A percentile compares a stretch with the other conserved stretches of the same genome.
phyloP scores from a whole-genome alignment of 2,797 vertebrate genomes.

The Acanthurus tractus region DNA sequence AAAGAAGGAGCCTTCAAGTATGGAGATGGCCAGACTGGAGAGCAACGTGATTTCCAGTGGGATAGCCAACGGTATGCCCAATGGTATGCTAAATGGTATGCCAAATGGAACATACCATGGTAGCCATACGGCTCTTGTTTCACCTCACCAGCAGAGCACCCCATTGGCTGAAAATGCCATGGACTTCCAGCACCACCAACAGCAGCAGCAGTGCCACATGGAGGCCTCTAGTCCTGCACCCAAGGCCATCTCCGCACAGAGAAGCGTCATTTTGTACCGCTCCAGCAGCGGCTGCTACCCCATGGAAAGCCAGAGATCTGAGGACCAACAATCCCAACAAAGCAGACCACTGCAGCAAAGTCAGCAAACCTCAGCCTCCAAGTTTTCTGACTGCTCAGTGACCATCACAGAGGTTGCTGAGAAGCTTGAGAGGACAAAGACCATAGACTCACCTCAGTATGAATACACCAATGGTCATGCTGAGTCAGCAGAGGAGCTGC shows the following conservation, averaged over 20 bases:
- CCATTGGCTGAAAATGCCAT: slow-evolving; percentile 64
- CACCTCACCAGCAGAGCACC: slow-evolving; percentile 69
- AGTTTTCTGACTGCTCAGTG: slow-evolving; percentile 76
- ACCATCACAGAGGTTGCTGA: slow-evolving; percentile 84
- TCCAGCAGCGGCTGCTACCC: slow-evolving; percentile 86
- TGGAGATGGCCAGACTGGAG: slow-evolving; percentile 81
- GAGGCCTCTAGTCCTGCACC: slow-evolving; percentile 60
- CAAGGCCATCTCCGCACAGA: slow-evolving; percentile 77
- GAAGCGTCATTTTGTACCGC: slow-evolving; percentile 88
- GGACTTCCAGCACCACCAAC: slow-evolving; percentile 78
- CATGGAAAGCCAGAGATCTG: slow-evolving; percentile 76
- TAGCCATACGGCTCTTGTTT: slow-evolving; percentile 58
- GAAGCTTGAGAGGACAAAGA: slow-evolving; percentile 82
- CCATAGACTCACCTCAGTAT: slow-evolving; percentile 79
- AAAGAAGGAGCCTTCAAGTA: slow-evolving; percentile 80
- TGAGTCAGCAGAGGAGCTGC: slow-evolving; percentile 64
- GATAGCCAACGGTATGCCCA: slow-evolving; percentile 50
- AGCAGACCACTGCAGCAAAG: slow-evolving; percentile 56
- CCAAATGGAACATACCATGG: slow-evolving; percentile 58
- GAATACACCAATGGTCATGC: slow-evolving; percentile 61
- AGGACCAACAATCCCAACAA: slow-evolving; percentile 74
- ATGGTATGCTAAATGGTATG: slow-evolving; percentile 30
- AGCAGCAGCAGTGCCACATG: slow-evolving; percentile 71
- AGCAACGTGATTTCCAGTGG: slow-evolving; percentile 58
- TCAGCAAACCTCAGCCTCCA: slow-evolving; percentile 40